Evolutionary conservation across 2,888 invertebrate genomes (phyloP).

Genomic region (Arctia plantaginis): DNA sequence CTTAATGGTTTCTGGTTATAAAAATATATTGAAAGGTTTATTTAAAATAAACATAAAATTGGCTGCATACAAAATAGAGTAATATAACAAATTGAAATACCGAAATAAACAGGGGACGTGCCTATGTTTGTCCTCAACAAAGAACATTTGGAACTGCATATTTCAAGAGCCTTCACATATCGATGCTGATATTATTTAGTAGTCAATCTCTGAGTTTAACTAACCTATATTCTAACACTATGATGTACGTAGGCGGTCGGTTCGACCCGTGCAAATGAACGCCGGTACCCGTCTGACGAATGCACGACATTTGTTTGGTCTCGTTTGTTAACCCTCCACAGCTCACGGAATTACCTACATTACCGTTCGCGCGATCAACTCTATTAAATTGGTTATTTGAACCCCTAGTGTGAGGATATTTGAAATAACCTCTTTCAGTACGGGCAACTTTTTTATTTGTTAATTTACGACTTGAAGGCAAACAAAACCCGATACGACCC

Average conservation of each 20-base stretch:
- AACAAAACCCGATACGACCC: background rate
- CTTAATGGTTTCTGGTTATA: background rate
- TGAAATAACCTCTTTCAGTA: slow-evolving; percentile 25
- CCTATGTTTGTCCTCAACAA: background rate
- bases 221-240: slow-evolving; percentile 54
- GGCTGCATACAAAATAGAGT: background rate
- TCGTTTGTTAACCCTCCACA: slow-evolving; percentile 60
- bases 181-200: slow-evolving; percentile 38
- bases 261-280: slow-evolving; percentile 67
- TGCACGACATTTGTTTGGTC: slow-evolving; percentile 69
- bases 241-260: slow-evolving; percentile 46
- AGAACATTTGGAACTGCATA: background rate
- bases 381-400: slow-evolving; percentile 62
- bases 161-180: slow-evolving; percentile 15
- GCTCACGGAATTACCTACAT: slow-evolving; percentile 45
- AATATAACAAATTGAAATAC: background rate
- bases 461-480: background rate
- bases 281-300: slow-evolving; percentile 63
- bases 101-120: background rate
- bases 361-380: slow-evolving; percentile 50
- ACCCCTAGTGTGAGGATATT: slow-evolving; percentile 53
- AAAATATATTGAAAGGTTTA: background rate
- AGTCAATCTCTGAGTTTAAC: slow-evolving; percentile 36
- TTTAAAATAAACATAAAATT: background rate
- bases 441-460: background rate